Conservation (phyloP, 2,888 invertebrate species). For the Eucera pruinosa region DNA sequence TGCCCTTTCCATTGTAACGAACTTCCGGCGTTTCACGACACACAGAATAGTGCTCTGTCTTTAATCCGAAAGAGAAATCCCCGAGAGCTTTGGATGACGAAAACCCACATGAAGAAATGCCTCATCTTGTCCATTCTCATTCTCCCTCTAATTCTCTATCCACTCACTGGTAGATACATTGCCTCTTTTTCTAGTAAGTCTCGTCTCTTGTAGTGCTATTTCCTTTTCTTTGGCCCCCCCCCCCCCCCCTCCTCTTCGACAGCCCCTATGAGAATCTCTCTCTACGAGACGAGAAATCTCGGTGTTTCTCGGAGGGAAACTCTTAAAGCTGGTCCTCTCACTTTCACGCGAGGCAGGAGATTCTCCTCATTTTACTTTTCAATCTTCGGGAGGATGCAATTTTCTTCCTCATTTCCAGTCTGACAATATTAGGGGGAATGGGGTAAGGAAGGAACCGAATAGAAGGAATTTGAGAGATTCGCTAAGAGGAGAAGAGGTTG, state of each 20-base stretch:
- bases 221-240: not conserved
- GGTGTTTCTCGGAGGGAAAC: constrained; percentile 9
- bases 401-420: constrained; percentile 81
- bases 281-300: not conserved
- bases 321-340: constrained; percentile 63
- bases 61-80: constrained; percentile 65
- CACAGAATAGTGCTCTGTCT: constrained; percentile 38
- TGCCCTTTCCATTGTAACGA: constrained; percentile 52
- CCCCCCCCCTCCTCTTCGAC: not conserved
- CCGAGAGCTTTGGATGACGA: constrained; percentile 51
- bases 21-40: constrained; percentile 54
- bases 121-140: constrained; percentile 52
- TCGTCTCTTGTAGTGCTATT: too few relatives aligned
- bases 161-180: constrained; percentile 32
- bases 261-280: not conserved
- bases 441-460: constrained; percentile 3
- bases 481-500: constrained; percentile 9
- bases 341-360: constrained; percentile 58
- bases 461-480: constrained; percentile 30
- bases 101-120: constrained; percentile 57
- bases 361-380: constrained; percentile 80
- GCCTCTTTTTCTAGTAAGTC: not conserved
- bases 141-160: constrained; percentile 58
- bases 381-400: constrained; percentile 79
- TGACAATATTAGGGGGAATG: constrained; percentile 73